Base-by-base conservation (phyloP, 2,797 vertebrate genomes). In the Melopsittacus undulatus region DNA sequence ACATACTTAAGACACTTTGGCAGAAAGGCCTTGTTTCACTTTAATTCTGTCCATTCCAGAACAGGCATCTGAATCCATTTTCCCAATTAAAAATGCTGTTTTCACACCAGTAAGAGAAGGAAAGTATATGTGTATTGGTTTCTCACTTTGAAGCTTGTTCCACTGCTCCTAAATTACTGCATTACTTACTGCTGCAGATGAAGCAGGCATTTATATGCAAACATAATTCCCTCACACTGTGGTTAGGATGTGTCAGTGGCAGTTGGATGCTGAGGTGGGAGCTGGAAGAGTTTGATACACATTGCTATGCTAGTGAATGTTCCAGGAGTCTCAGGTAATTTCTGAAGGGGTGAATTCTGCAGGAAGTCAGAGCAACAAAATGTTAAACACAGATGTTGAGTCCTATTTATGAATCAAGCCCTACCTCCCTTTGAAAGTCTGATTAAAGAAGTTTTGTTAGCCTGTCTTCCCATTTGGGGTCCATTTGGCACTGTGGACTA, bases 291-390 rank as follows among this genome's bases (percentile, higher is more conserved):
- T 88, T 49, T 54, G 61, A 18, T 32, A 32, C 11, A 24, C 2
- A 3, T n/a, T 68, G 48, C 14, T 92, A 19, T 70, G 21, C 27
- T 26, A 40, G 7, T 49, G 32, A 42, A 22, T 59, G 21, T 80
- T 79, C 23, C 38, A 43, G 19, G 27, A 62, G 62, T 42, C 34
- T 90, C 51, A 46, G 54, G 72, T 66, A 52, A 27, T 46, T 80
- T 54, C 62, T 87, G 52, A 87, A 89, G 45, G 57, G n/a, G 15
- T 83, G 54, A 76, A 90, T 90, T 74, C 32, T 69, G 29, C 11
- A 49, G 66, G 59, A 73, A 76, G 51, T 57, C 38, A 63, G n/a
- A 84, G 11, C 20, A 83, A 24, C 10, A 88, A 82, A 88, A 45
- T 26, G 3, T 72, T 78, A 51, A 66, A 36, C 6, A 11, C 7